These are phyloP conservation scores for Dynastes hyllus DNA, from an alignment of 2,888 invertebrate genomes.

Conservation along the genomic window DNA sequence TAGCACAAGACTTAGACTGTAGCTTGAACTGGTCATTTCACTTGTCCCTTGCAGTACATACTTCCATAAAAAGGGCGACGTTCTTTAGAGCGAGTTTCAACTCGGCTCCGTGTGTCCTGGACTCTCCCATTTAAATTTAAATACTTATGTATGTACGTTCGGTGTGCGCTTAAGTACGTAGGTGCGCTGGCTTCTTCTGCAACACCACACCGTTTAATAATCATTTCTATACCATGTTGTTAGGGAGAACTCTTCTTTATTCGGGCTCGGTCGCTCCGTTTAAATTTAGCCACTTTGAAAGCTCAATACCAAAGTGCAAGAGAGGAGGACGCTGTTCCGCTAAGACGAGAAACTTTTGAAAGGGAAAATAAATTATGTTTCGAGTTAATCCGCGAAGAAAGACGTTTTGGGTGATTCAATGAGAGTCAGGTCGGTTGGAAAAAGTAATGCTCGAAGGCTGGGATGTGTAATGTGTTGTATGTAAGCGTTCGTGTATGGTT, in stretches of 20 bases:
- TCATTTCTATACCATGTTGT: not conserved
- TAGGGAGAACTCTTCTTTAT: conserved; percentile 12
- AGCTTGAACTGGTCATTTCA: too few relatives aligned
- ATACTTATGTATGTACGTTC: not conserved
- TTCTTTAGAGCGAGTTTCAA: conserved; percentile 7
- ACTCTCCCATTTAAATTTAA: conserved; percentile 13
- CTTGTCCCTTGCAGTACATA: too few relatives aligned
- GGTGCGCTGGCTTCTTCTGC: conserved; percentile 13
- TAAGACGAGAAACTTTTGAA: conserved; percentile 8
- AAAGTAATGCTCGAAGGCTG: not conserved
- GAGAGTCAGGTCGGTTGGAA: not conserved
- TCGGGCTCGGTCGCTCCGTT: conserved; percentile 6
- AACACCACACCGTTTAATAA: conserved; percentile 10
- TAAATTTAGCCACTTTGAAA: conserved; percentile 13
- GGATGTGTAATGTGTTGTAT: not conserved
- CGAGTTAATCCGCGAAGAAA: conserved; percentile 15
- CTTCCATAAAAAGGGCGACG: conserved; percentile 5
- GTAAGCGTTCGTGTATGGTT: too few relatives aligned
- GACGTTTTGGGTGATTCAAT: conserved; percentile 1
- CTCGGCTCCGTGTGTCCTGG: not conserved
- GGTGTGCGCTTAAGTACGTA: conserved; percentile 3
- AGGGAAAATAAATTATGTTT: conserved; percentile 13
- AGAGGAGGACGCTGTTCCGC: not conserved
- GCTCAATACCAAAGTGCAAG: not conserved
- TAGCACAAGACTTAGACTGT: too few relatives aligned